Evolutionary conservation across 2,797 vertebrate species (phyloP), one percentile per base, ranked within the genome.

Genomic region (Oceanodroma leucorhoa): DNA sequence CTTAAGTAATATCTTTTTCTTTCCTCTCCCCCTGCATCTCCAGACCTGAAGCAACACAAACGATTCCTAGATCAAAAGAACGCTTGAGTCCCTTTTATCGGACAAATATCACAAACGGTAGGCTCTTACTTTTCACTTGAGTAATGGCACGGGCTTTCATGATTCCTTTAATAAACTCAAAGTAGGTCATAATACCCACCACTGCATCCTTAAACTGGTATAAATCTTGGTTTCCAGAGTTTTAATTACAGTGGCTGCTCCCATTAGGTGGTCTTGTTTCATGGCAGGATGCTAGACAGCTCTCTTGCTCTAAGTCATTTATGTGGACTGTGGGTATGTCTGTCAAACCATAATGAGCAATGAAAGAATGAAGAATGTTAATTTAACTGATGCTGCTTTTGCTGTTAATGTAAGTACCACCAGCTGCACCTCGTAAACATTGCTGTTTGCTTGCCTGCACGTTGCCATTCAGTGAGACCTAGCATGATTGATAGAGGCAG

Each of bases 391-490:
- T 94, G 96, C 87, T 85, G 79, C 85, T 91, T 96, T 95, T 94
- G 94, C 95, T 94, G 93, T 91, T 96, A 96, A 96, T 34, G 93
- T 97, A 97, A 97, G 97, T 97, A 92, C 91, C 87, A 96, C 93
- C 96, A 97, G 97, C 95, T 97, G 97, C 94, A 96, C 96, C 97
- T 97, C 96, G 19, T 97, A 96, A 97, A 97, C 96, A 94, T 83
- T 94, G 94, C 96, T 94, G 93, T 96, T 97, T 88, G 90, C 89
- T 86, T 73, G 84, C 95, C 22, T 66, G 71, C 4, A 43, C 73
- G 71, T 87, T 17, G 40, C 95, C 66, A 67, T 95, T 97, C 55
- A 55, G 78, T 10, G 34, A 67, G 94, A 71, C 92, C 95, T 19
- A 4, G 48, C 3, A 30, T 96, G 95, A 96, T 94, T 94, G 97